A percentile compares a stretch with the other conserved stretches of the same genome.
phyloP scores from a whole-genome alignment of 92 coral and sea anemone genomes.

The Phenganax stokvisi region DNA sequence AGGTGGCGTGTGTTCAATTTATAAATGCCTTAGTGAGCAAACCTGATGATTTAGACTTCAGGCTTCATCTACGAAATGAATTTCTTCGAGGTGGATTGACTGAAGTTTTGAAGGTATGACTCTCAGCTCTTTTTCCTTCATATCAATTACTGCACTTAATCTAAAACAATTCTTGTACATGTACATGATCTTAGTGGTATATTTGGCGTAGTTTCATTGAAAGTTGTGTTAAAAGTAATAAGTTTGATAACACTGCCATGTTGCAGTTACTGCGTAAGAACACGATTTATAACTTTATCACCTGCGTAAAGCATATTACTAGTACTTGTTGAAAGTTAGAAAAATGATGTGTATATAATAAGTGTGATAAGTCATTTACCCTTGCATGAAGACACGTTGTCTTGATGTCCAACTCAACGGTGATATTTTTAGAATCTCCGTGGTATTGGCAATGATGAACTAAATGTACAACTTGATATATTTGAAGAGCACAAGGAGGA shows the following conservation, averaged over 20 bases:
- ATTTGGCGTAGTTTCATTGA: too few species aligned
- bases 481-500: conserved; percentile 97
- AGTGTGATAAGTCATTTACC: too few species aligned
- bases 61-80: conserved; percentile 93
- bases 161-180: too few species aligned
- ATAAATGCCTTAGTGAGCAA: conserved; percentile 90
- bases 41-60: conserved; percentile 91
- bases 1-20: conserved; percentile 97
- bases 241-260: too few species aligned
- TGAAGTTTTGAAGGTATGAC: conserved; percentile 73
- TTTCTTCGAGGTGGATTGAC: conserved; percentile 88
- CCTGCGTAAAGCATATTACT: too few species aligned
- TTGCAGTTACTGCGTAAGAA: too few species aligned
- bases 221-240: too few species aligned
- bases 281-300: too few species aligned
- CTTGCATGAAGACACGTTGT: too few species aligned
- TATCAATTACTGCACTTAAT: background rate
- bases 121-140: background rate
- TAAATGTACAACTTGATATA: conserved; percentile 93
- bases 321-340: too few species aligned
- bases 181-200: too few species aligned
- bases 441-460: conserved; percentile 89
- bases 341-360: too few species aligned
- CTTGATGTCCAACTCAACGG: background rate
- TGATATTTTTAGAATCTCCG: conserved; percentile 64